Conservation (phyloP, 2,113 vertebrate genomes). For the Vulpes ferrilata region DNA sequence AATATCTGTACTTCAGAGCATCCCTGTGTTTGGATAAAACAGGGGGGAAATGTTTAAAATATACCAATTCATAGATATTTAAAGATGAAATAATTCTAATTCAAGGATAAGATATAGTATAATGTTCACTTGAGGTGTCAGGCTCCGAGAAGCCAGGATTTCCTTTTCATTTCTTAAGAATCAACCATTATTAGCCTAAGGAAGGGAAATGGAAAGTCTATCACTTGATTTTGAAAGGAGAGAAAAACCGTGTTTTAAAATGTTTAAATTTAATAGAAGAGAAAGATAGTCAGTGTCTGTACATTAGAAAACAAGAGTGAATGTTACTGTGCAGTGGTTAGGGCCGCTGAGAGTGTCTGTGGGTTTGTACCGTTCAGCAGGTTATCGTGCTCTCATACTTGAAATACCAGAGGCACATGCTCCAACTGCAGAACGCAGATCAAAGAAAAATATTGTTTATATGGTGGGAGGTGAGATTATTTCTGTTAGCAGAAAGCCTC, state of each 20-base stretch:
- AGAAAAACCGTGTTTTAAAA: not conserved
- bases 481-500: not conserved
- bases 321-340: not conserved
- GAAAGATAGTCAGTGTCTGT: not conserved
- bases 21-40: not conserved
- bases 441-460: conserved; percentile 60
- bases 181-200: not conserved
- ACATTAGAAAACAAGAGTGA: not conserved
- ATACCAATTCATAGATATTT: not conserved
- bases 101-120: not conserved
- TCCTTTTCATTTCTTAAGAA: conserved; percentile 14
- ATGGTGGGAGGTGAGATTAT: not conserved
- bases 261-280: not conserved
- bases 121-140: not conserved
- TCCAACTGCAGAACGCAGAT: conserved; percentile 8
- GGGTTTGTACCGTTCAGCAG: not conserved
- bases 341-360: not conserved
- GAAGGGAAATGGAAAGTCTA: not conserved
- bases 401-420: conserved; percentile 33
- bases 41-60: not conserved
- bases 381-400: not conserved
- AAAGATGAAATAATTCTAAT: not conserved
- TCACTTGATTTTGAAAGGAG: not conserved
- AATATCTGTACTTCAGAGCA: not conserved
- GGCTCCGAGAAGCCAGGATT: not conserved